These are phyloP conservation scores for Lordiphosa fenestrarum DNA, from an alignment of 2,888 invertebrate species.

Conservation along the genomic window DNA sequence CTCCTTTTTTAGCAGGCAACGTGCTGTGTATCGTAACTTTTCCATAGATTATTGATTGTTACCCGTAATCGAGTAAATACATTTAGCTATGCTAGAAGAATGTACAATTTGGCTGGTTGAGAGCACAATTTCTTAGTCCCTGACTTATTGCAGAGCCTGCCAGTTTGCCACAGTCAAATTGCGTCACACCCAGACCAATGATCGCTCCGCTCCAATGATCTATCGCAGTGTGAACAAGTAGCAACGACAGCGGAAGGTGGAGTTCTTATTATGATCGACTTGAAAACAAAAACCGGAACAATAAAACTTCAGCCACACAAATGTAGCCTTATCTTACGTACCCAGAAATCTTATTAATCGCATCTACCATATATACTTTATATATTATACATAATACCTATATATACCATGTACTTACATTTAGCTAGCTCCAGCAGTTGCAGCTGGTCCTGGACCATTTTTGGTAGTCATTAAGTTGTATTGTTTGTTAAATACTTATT, in stretches of 20 bases:
- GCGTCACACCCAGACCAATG: slow-evolving; percentile 92
- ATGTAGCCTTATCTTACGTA: slow-evolving; percentile 4
- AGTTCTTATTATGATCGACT: slow-evolving; percentile 52
- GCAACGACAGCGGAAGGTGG: slow-evolving; percentile 69
- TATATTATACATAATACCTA: slow-evolving; percentile 4
- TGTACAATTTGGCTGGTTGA: slow-evolving; percentile 26
- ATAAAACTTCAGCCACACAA: slow-evolving; percentile 33
- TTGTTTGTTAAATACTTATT: slow-evolving; percentile 60
- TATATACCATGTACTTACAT: slow-evolving; percentile 10
- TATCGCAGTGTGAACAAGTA: slow-evolving; percentile 77
- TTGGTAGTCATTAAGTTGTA: slow-evolving; percentile 70
- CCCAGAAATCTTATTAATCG: slow-evolving; percentile 18
- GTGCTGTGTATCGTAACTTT: slow-evolving; percentile 77
- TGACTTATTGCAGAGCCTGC: slow-evolving; percentile 85
- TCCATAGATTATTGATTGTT: slow-evolving; percentile 71
- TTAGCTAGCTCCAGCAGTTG: slow-evolving; percentile 42
- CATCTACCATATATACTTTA: slow-evolving; percentile 16
- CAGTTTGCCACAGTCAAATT: slow-evolving; percentile 94
- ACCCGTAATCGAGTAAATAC: slow-evolving; percentile 14
- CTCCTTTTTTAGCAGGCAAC: slow-evolving; percentile 65
- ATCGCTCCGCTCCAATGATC: slow-evolving; percentile 90
- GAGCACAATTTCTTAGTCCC: slow-evolving; percentile 17
- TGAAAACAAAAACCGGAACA: neutral
- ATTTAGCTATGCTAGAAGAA: slow-evolving; percentile 10
- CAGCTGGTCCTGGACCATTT: slow-evolving; percentile 45